A percentile compares a stretch with the other conserved stretches of the same genome.
Evolutionary conservation across 35 echinoderm and acorn worm species (phyloP).

Genomic region (Ophiothrix spiculata): DNA sequence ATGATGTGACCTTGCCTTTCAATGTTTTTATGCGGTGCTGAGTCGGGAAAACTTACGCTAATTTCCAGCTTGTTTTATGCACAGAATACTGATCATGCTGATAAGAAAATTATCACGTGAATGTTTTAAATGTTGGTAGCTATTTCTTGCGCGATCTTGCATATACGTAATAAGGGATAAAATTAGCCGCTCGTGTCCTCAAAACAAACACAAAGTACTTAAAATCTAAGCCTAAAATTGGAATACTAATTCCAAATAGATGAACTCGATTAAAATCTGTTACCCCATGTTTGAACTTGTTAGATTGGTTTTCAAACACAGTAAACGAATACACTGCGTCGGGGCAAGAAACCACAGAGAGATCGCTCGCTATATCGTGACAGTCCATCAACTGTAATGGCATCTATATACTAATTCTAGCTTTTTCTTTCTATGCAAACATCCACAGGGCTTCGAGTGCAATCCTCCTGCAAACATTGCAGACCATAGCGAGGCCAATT

Average conservation of each 20-base stretch:
- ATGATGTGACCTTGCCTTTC: no score
- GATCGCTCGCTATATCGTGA: neutral
- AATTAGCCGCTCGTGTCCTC: no score
- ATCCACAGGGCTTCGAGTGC: neutral
- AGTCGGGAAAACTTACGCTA: no score
- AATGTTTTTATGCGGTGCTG: no score
- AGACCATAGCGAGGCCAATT: conserved; percentile 6
- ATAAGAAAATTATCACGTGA: no score
- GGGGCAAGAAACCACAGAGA: neutral
- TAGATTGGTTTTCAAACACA: conserved; percentile 6
- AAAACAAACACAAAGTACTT: neutral
- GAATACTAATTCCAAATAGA: neutral
- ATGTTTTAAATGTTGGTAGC: no score
- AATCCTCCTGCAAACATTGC: neutral
- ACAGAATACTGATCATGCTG: no score
- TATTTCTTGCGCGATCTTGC: no score
- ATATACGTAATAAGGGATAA: no score
- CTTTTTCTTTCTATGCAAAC: neutral
- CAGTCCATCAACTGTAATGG: neutral
- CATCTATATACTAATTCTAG: neutral
- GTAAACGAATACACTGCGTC: neutral
- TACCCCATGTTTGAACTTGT: conserved; percentile 7
- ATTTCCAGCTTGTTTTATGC: no score
- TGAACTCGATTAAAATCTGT: neutral
- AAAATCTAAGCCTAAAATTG: neutral